Conservation (phyloP, 1,140 invertebrate genomes). For the Thaumetopoea pityocampa region DNA sequence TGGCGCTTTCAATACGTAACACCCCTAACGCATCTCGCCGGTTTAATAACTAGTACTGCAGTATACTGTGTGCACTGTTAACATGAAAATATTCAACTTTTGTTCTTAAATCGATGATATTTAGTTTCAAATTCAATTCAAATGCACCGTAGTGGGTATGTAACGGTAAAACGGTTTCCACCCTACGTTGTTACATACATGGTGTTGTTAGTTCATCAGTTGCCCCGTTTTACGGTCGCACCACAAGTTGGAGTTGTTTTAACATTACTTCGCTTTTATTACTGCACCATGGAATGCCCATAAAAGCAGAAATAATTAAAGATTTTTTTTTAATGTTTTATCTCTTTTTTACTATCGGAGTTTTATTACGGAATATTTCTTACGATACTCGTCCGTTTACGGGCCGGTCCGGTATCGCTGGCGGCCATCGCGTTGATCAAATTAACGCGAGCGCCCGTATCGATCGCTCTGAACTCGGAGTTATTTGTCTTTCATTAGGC, state of each 20-base stretch:
- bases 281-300: neutral
- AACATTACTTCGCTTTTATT: conserved; percentile 1
- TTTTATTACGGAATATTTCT: neutral
- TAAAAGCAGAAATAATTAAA: neutral
- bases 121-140: conserved; percentile 10
- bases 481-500: conserved; percentile 56
- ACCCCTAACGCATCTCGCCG: conserved; percentile 26
- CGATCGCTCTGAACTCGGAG: conserved; percentile 45
- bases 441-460: conserved; percentile 44
- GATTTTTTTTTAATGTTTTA: neutral
- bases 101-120: neutral
- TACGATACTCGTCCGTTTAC: conserved; percentile 1
- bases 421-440: conserved; percentile 30
- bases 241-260: conserved; percentile 4
- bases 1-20: conserved; percentile 34
- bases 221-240: conserved; percentile 4
- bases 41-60: too few species aligned
- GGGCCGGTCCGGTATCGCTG: conserved; percentile 1
- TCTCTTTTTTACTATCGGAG: conserved; percentile 2
- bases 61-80: too few species aligned
- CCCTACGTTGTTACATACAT: neutral
- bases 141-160: neutral
- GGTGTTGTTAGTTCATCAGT: conserved; percentile 4
- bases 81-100: too few species aligned
- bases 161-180: conserved; percentile 2